Base-by-base conservation (phyloP, 2,888 invertebrate species). In the Andricus curvator region DNA sequence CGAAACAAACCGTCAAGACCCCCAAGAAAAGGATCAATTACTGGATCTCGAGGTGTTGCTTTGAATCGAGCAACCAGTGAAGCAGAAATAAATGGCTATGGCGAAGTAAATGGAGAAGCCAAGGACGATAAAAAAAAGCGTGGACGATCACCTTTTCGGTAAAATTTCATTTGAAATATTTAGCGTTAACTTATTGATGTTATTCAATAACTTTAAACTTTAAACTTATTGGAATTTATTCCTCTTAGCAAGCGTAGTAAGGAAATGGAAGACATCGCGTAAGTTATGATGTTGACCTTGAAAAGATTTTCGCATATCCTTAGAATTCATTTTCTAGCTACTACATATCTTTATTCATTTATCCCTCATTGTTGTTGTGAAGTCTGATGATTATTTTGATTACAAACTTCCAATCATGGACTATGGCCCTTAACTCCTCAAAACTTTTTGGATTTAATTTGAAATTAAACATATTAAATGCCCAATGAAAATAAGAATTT, bases 111-210 rank as follows among this genome's bases (percentile, higher is more conserved):
- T 44, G 93, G 94, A 0, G 95, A 96, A 78, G 94, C 95, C 11
- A 95, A 96, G 86, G 95, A 96, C 87, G 95, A 96, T 82, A 96
- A 97, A 90, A 96, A 97, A 92, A 95, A 96, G 90, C 94, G 98
- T 15, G 98, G 98, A 78, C 95, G 98, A 85, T 98, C 98, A 62
- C 98, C 99, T 25, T 99, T 99, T 93, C 97, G 97, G 96, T 97
- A 92, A 93, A 93, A 25, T n/a, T 74, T 22, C 2, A 5, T 22
- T 17, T 8, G 9, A 6, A 51, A 4, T 2, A 64, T 56, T 56
- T 67, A 1, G 37, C 9, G 41, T 56, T 48, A 33, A 56, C 13
- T 33, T n/a, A 67, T 65, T 44, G 78, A 68, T 78, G 9, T 48
- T 76, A 25, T 65, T 20, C 2, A 22, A 48, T n/a, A 80, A 37